Base-by-base conservation (phyloP, 1,140 invertebrate species). In the Scaptomyza pallida region DNA sequence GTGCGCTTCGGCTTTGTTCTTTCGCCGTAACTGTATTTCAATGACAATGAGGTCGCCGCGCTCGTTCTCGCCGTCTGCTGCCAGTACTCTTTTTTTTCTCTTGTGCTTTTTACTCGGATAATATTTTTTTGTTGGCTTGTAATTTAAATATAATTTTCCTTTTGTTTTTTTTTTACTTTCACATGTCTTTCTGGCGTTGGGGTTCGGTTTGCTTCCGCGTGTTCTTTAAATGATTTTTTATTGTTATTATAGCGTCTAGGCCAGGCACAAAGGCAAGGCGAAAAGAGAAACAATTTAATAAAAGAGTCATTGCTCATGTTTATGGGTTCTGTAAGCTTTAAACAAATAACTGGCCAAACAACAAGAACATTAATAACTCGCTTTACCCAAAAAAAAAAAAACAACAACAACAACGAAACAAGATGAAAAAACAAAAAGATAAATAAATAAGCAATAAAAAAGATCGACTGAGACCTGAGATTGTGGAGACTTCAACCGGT, bases 41-140 rank as follows among this genome's bases (percentile, higher is more conserved):
- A 82, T 82, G 77, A 73, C 81, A 86, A 88, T 88, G 81, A 81
- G 81, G 77, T 86, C 81, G 69, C 30, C 81, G 26, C 26, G 23
- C 26, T 45, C 50, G 33, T 21, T 50, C 35, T 30, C 26, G 8
- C 16, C 72, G 44, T 44, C 47, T 15, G 30, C 54, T 79, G 64
- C 48, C 59, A 48, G 62, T 67, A 72, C 69, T 55, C 59, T 69
- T 75, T 76, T 75, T 59, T 57, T 63, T 54, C 33, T 62, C 16
- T 33, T 52, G 33, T 51, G 5, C 12, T 51, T 33, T 48, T 47
- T 61, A 33, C 40, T 60, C 16, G 37, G 6, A 19, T 23, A 6
- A 43, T n/a, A 26, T 21, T 30, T 40, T 60, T 51, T 41, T 47
- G 12, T 52, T 44, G 8, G 30, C 8, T 13, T 43, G 15, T 23